phyloP scores from a whole-genome alignment of 2,888 invertebrate genomes.

The Drosophila seclusa region DNA sequence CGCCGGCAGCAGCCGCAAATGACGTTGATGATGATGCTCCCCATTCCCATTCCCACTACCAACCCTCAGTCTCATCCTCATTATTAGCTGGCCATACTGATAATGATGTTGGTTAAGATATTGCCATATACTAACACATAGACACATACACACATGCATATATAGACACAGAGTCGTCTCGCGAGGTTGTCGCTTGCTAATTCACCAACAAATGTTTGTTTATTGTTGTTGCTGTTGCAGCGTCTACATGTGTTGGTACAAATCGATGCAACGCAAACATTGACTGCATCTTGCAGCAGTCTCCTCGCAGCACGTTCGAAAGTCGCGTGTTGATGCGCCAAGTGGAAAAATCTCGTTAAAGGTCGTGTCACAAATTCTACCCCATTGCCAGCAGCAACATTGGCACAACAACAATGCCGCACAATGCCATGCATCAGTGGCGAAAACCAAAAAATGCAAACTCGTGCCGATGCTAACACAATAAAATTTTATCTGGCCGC shows the following conservation, averaged over 20 bases:
- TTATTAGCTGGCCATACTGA: slow-evolving; percentile 48
- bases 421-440: slow-evolving; percentile 57
- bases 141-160: slow-evolving; percentile 9
- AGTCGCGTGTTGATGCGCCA: slow-evolving; percentile 73
- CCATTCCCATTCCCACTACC: slow-evolving; percentile 23
- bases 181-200: slow-evolving; percentile 65
- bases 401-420: slow-evolving; percentile 36
- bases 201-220: slow-evolving; percentile 75
- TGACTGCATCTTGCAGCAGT: slow-evolving; percentile 34
- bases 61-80: slow-evolving; percentile 29
- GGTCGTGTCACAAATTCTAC: slow-evolving; percentile 73
- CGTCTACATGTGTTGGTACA: slow-evolving; percentile 78
- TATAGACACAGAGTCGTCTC: slow-evolving; percentile 34
- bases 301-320: slow-evolving; percentile 58
- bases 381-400: slow-evolving; percentile 29
- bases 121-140: slow-evolving; percentile 31
- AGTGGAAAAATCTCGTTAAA: slow-evolving; percentile 76
- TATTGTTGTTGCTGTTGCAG: slow-evolving; percentile 42
- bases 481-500: slow-evolving; percentile 71
- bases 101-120: slow-evolving; percentile 70
- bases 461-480: slow-evolving; percentile 72
- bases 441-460: slow-evolving; percentile 54
- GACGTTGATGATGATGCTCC: slow-evolving; percentile 71
- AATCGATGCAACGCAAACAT: slow-evolving; percentile 68
- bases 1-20: slow-evolving; percentile 63